Percentiles rank a stretch among this genome's conserved stretches.
Evolutionary conservation across 2,797 vertebrate species (phyloP).

Genomic region (Varecia variegata): DNA sequence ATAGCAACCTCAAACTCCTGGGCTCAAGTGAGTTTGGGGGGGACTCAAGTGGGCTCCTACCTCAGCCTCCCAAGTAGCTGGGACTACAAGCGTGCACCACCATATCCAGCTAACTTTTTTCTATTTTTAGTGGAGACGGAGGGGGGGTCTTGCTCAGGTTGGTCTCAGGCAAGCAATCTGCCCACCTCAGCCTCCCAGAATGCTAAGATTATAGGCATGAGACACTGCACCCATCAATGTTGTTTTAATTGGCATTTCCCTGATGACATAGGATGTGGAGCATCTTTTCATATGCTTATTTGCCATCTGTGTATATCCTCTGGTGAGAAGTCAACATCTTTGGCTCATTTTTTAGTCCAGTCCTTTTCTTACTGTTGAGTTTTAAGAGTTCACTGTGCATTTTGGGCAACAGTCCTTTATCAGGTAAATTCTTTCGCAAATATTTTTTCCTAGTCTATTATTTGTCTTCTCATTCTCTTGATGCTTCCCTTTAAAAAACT

Average conservation of each 20-base stretch:
- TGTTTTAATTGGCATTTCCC: not conserved
- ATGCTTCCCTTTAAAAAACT: not conserved
- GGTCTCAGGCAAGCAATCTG: too few relatives aligned
- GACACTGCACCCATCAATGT: too few relatives aligned
- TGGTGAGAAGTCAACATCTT: not conserved
- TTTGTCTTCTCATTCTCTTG: not conserved
- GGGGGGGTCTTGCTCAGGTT: too few relatives aligned
- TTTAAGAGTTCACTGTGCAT: not conserved
- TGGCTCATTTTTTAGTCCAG: not conserved
- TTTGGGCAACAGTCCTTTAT: not conserved
- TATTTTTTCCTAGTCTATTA: not conserved
- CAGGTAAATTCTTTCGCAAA: not conserved
- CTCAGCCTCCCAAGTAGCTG: too few relatives aligned
- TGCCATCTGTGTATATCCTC: not conserved
- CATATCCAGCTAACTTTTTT: too few relatives aligned
- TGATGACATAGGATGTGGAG: not conserved
- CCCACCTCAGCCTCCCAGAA: too few relatives aligned
- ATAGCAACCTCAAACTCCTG: too few relatives aligned
- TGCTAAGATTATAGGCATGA: too few relatives aligned
- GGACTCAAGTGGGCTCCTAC: too few relatives aligned
- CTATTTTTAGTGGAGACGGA: too few relatives aligned
- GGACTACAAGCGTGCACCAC: too few relatives aligned
- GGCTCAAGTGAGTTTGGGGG: too few relatives aligned
- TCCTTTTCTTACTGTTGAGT: not conserved
- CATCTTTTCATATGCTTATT: not conserved